Percentiles rank a stretch among this genome's conserved stretches.
Evolutionary conservation across 2,797 vertebrate species (phyloP).

Genomic region (Hapalemur alaotrensis): DNA sequence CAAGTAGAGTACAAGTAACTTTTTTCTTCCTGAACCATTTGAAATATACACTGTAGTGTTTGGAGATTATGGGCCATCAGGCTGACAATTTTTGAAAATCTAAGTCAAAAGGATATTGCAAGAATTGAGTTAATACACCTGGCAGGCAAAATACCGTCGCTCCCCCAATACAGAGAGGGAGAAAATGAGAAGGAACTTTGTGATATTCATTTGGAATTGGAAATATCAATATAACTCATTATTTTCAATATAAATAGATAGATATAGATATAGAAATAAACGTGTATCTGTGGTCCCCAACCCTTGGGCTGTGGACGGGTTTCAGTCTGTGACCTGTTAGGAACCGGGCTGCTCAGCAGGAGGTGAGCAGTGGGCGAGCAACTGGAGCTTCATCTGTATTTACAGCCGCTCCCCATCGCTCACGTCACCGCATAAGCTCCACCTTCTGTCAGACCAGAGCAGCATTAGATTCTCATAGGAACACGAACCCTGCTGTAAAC

Average conservation of each 20-base stretch:
- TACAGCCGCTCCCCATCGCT: no score
- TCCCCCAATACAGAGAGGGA: background rate
- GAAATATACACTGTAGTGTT: background rate
- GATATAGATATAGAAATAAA: background rate
- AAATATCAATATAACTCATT: background rate
- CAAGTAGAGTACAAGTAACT: background rate
- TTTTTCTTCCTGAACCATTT: background rate
- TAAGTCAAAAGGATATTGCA: background rate
- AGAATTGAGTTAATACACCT: background rate
- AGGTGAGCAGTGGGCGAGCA: no score
- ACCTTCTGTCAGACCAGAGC: no score
- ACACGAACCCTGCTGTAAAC: no score
- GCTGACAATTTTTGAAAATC: background rate
- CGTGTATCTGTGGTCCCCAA: no score
- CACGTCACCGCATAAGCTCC: no score
- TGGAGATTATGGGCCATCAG: background rate
- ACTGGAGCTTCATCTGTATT: no score
- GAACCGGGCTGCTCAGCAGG: no score
- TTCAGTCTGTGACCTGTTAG: no score
- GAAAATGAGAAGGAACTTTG: background rate
- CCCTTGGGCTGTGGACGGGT: no score
- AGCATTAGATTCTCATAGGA: no score
- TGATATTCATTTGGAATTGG: background rate
- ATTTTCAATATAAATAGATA: background rate
- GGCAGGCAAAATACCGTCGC: background rate